Evolutionary conservation across 2,888 invertebrate genomes (phyloP), one percentile per base, ranked within the genome.

Genomic region (Hedychridium roseum): DNA sequence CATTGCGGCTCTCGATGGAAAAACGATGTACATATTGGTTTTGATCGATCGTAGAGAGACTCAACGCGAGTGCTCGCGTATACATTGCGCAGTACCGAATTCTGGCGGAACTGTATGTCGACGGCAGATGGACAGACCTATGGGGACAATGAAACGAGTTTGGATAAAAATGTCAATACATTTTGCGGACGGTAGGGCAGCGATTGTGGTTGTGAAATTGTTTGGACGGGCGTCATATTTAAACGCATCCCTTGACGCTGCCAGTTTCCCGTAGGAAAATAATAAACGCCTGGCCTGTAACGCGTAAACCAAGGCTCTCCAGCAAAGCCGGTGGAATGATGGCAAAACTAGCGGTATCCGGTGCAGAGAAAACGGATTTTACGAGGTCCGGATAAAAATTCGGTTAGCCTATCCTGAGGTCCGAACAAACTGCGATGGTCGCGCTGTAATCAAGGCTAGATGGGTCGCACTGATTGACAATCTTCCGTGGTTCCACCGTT

Each of bases 381-480:
- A 23, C 49, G 48, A 57, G 48, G 48, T 32, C 31, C 34, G 37
- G 50, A 46, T 48, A 59, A 66, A 69, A 69, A 62, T 62, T 63
- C 50, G 54, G 51, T 46, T 49, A 53, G 46, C 44, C 51, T 54
- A 60, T 54, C 50, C 45, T 50, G 59, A 57, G 50, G 57, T 60
- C 50, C 38, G 49, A 54, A 58, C 62, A 60, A 57, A 57, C 48
- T 41, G 41, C 55, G 43, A 60, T 53, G 55, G 56, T 56, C 47
- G 50, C 45, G 57, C 55, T 60, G 68, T 73, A 73, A 73, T 73
- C 68, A 73, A 71, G 63, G 61, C 64, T 62, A 66, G 68, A 70
- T 70, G 60, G 61, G 47, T 68, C 54, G 61, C 58, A 64, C 68
- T 71, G 70, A 71, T 73, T 73, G 71, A 70, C 71, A 73, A 73